Conservation (phyloP, 2,888 invertebrate species). For the Synergus gifuensis region DNA sequence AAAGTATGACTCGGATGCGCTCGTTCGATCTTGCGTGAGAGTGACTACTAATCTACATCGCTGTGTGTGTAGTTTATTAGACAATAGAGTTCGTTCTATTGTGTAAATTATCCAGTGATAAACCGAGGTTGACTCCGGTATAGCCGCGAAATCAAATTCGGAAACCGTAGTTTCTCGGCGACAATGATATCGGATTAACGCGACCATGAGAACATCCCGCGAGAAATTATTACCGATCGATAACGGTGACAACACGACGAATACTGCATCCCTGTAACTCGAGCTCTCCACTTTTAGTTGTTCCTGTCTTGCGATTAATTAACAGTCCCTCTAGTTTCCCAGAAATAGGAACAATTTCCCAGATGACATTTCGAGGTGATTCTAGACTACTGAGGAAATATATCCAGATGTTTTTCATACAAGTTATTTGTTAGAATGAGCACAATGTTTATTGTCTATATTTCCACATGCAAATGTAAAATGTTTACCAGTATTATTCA, state of each 20-base stretch:
- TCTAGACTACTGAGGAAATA: not conserved
- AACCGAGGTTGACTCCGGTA: conserved; percentile 18
- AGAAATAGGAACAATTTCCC: not conserved
- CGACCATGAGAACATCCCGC: conserved; percentile 38
- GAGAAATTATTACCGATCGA: conserved; percentile 41
- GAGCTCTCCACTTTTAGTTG: not conserved
- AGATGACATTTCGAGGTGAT: not conserved
- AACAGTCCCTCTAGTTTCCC: not conserved
- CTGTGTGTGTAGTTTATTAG: not conserved
- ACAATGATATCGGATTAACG: conserved; percentile 41
- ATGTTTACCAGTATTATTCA: not conserved
- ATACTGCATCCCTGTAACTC: conserved; percentile 21
- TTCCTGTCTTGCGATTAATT: conserved; percentile 18
- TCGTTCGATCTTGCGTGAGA: not conserved
- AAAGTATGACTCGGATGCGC: not conserved
- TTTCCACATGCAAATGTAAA: not conserved
- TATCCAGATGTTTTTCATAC: not conserved
- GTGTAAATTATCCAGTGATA: conserved; percentile 13
- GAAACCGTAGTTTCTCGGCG: conserved; percentile 41
- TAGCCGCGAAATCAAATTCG: conserved; percentile 47
- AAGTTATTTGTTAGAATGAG: too few species aligned
- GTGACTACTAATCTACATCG: conserved; percentile 3
- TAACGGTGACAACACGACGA: conserved; percentile 31
- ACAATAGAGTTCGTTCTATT: conserved; percentile 20
- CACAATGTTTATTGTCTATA: too few species aligned